These are phyloP conservation scores for Euplagia quadripunctaria DNA, from an alignment of 2,888 invertebrate species.

Conservation along the genomic window DNA sequence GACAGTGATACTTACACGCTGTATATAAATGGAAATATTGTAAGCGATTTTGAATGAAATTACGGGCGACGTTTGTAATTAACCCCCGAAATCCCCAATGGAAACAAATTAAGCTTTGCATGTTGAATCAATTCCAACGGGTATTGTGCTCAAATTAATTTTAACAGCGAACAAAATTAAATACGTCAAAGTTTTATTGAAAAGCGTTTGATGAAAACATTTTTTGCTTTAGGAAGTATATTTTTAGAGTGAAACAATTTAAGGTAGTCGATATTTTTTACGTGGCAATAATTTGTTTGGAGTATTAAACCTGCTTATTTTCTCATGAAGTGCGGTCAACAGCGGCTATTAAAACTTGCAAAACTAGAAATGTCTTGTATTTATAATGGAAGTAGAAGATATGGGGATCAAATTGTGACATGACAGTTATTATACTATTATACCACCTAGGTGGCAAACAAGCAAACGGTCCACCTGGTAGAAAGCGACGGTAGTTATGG, in stretches of 20 bases:
- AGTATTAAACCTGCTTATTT: too few species aligned
- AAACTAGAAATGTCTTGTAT: too few species aligned
- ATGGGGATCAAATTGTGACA: too few species aligned
- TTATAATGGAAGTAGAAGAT: too few species aligned
- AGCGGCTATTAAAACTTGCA: too few species aligned
- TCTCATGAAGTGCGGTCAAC: too few species aligned
- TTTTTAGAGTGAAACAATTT: background rate
- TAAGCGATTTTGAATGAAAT: constrained; percentile 24
- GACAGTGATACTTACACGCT: too few species aligned
- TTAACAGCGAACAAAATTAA: constrained; percentile 1
- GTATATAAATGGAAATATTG: constrained; percentile 21
- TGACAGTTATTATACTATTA: too few species aligned
- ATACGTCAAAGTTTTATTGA: constrained; percentile 3
- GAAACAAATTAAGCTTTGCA: constrained; percentile 24
- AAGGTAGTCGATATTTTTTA: background rate
- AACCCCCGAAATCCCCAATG: constrained; percentile 29
- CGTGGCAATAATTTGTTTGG: background rate
- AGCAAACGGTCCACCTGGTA: too few species aligned
- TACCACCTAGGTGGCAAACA: too few species aligned
- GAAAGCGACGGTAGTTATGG: too few species aligned
- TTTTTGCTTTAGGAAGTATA: constrained; percentile 1
- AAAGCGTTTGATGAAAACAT: constrained; percentile 1
- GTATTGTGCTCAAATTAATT: constrained; percentile 18
- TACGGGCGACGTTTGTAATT: constrained; percentile 20
- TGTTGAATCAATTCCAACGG: constrained; percentile 19